Percentiles rank a stretch among this genome's conserved stretches.
phyloP scores from a whole-genome alignment of 1,140 invertebrate genomes.

The Drosophila quadrilineata region DNA sequence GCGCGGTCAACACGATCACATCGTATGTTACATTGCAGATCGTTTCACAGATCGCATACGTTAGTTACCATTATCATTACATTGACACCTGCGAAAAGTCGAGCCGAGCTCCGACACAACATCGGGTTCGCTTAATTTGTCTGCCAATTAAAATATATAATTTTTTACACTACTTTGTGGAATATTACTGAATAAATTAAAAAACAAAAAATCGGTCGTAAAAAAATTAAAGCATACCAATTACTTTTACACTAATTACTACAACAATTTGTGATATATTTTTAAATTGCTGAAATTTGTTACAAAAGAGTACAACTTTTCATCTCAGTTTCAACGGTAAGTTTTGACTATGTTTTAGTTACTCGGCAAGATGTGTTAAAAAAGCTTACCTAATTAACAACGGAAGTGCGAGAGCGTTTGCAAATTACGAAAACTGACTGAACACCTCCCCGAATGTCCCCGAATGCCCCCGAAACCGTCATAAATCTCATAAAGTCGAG shows the following conservation, averaged over 20 bases:
- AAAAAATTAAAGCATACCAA: too few relatives aligned
- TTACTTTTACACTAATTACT: too few relatives aligned
- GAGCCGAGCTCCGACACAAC: background rate
- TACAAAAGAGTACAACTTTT: too few relatives aligned
- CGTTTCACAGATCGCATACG: constrained; percentile 2
- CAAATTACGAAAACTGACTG: constrained; percentile 20
- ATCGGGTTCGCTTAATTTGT: background rate
- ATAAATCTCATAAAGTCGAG: constrained; percentile 34
- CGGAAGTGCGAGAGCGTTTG: constrained; percentile 37
- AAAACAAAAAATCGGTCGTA: too few relatives aligned
- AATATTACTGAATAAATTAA: too few relatives aligned
- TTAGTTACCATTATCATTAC: constrained; percentile 11
- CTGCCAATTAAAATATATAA: background rate
- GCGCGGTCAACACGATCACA: constrained; percentile 80
- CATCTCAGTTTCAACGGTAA: constrained; percentile 28
- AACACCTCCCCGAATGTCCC: background rate
- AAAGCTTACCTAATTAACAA: constrained; percentile 31
- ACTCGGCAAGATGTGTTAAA: background rate
- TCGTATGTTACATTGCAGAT: constrained; percentile 38
- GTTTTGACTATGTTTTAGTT: constrained; percentile 6
- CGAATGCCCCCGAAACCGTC: constrained; percentile 1
- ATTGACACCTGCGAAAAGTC: constrained; percentile 26
- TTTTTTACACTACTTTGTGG: too few relatives aligned
- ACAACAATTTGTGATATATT: too few relatives aligned
- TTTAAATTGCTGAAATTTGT: too few relatives aligned